These are phyloP conservation scores for Drosophila grimshawi DNA, from an alignment of 1,140 invertebrate species.

Conservation along the genomic window DNA sequence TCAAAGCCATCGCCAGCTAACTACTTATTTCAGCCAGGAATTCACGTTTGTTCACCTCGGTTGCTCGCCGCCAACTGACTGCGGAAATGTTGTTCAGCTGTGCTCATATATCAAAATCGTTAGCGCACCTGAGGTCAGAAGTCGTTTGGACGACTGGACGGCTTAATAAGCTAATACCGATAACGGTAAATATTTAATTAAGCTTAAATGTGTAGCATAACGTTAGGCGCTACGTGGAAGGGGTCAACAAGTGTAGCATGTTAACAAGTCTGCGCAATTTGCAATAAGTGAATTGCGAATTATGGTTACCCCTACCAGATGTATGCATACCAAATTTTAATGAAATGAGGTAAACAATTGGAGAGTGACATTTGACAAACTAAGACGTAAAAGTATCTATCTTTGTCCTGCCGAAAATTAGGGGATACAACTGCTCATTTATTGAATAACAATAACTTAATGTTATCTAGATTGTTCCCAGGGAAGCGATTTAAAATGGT, in stretches of 20 bases:
- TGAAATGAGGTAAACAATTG: neutral
- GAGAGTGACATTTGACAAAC: too few relatives aligned
- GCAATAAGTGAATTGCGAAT: slow-evolving; percentile 15
- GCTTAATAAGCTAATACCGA: slow-evolving; percentile 68
- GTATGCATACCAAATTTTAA: neutral
- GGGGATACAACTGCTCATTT: too few relatives aligned
- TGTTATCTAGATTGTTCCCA: too few relatives aligned
- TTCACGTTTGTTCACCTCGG: slow-evolving; percentile 52
- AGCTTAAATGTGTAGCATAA: slow-evolving; percentile 52
- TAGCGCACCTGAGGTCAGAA: slow-evolving; percentile 37
- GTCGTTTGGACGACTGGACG: slow-evolving; percentile 44
- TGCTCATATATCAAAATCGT: slow-evolving; percentile 67
- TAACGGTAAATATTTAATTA: slow-evolving; percentile 78
- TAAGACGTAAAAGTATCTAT: too few relatives aligned
- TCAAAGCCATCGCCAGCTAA: slow-evolving; percentile 51
- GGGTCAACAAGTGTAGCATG: slow-evolving; percentile 20
- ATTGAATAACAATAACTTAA: too few relatives aligned
- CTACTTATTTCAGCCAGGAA: neutral
- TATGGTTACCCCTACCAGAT: neutral
- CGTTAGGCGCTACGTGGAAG: neutral
- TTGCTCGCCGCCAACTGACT: slow-evolving; percentile 51
- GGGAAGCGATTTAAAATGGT: too few relatives aligned
- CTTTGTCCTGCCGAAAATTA: too few relatives aligned
- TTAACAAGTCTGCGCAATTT: slow-evolving; percentile 1
- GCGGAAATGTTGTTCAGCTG: slow-evolving; percentile 36